Evolutionary conservation across 2,113 vertebrate genomes (phyloP).

Genomic region (Hypocryptadius cinnamomeus): DNA sequence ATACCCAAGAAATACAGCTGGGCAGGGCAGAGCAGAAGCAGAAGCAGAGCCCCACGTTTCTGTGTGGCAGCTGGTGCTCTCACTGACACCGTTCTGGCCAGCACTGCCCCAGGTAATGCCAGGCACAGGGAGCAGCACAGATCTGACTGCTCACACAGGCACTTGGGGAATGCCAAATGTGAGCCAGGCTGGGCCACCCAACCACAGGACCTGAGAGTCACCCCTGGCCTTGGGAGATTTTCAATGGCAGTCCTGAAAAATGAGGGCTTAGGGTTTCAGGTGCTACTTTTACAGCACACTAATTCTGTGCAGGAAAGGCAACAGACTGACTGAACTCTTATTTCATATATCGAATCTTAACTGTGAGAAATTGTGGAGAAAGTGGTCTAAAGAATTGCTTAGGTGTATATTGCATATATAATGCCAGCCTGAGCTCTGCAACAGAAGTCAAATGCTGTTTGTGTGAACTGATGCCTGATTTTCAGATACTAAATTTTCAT

Average conservation of each 20-base stretch:
- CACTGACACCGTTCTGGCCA: neutral
- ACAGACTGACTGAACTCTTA: neutral
- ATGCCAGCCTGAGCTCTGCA: neutral
- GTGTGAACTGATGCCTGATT: neutral
- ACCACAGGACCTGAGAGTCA: neutral
- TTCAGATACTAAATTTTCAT: neutral
- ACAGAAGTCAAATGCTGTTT: neutral
- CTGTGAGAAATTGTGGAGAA: neutral
- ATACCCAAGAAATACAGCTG: neutral
- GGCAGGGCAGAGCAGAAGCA: neutral
- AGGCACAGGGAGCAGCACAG: neutral
- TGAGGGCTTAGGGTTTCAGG: neutral
- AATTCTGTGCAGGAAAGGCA: neutral
- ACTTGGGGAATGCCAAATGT: accelerated
- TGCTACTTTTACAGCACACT: neutral
- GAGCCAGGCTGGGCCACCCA: neutral
- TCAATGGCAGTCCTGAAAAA: neutral
- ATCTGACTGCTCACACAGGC: neutral
- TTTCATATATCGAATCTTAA: neutral
- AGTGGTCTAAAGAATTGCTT: neutral
- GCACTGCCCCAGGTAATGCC: neutral
- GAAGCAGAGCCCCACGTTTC: neutral
- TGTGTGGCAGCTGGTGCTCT: neutral
- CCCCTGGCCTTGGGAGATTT: neutral
- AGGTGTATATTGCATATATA: neutral